phyloP scores from a whole-genome alignment of 2,888 invertebrate genomes.

The Steromphala cineraria region DNA sequence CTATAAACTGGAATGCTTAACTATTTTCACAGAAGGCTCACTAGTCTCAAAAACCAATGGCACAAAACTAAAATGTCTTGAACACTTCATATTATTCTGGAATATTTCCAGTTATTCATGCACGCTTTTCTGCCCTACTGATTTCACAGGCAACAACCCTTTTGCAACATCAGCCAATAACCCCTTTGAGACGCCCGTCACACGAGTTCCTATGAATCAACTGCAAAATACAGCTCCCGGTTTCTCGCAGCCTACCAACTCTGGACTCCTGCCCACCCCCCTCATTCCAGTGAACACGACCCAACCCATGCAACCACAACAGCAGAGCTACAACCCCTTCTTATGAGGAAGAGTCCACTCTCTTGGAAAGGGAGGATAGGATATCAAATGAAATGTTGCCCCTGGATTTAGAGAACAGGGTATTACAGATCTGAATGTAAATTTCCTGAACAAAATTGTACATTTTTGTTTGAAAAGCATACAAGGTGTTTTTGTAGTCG shows the following conservation, averaged over 20 bases:
- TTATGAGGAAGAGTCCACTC: constrained; percentile 52
- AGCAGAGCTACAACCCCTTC: constrained; percentile 64
- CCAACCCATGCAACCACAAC: constrained; percentile 54
- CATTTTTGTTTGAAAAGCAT: constrained; percentile 11
- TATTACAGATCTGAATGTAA: constrained; percentile 8
- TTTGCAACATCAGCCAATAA: constrained; percentile 59
- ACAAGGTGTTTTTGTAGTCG: not conserved
- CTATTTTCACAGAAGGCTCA: too few species aligned
- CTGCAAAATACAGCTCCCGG: constrained; percentile 59
- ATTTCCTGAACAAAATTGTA: constrained; percentile 20
- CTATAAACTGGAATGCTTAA: too few species aligned
- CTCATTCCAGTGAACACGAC: constrained; percentile 55
- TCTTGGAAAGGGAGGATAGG: not conserved
- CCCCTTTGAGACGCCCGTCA: constrained; percentile 67
- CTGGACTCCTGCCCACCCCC: constrained; percentile 63
- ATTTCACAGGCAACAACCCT: constrained; percentile 63
- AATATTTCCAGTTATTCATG: not conserved
- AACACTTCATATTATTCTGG: too few species aligned
- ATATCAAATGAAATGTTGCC: not conserved
- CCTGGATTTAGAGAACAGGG: not conserved
- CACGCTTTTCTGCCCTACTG: not conserved
- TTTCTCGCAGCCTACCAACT: constrained; percentile 56
- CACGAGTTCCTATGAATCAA: constrained; percentile 68
- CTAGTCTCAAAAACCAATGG: too few species aligned
- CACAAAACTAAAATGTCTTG: too few species aligned